These are phyloP conservation scores for Eueides isabella DNA, from an alignment of 1,140 invertebrate genomes.

Conservation along the genomic window DNA sequence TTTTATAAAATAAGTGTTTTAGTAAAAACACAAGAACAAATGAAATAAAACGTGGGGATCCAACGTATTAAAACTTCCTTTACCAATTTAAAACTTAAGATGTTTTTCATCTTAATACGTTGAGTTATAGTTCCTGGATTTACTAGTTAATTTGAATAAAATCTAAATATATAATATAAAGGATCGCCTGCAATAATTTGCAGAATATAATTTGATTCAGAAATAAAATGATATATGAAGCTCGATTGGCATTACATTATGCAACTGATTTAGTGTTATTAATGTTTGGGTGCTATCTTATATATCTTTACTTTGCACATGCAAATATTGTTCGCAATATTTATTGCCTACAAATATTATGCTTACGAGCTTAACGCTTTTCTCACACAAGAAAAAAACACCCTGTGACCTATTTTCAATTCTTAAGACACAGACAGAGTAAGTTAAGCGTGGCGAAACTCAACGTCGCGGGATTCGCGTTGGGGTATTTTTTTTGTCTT, in stretches of 20 bases:
- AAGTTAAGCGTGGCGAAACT: too few species aligned
- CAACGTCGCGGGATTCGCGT: too few species aligned
- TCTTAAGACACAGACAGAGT: too few species aligned
- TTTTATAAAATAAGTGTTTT: too few species aligned
- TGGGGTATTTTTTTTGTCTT: too few species aligned
- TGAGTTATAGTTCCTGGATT: conserved; percentile 21
- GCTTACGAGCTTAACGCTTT: too few species aligned
- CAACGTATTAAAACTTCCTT: neutral
- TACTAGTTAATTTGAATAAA: conserved; percentile 21
- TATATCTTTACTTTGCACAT: conserved; percentile 28
- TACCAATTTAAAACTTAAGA: neutral
- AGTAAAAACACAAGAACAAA: neutral
- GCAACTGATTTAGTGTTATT: conserved; percentile 31
- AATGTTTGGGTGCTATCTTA: conserved; percentile 32
- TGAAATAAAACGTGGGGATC: neutral
- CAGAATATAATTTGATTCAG: conserved; percentile 35
- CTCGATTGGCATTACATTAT: conserved; percentile 31
- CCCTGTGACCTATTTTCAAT: too few species aligned
- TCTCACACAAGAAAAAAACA: too few species aligned
- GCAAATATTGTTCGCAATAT: conserved; percentile 22
- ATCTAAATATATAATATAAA: conserved; percentile 14
- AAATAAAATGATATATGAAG: conserved; percentile 35
- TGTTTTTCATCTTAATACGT: neutral
- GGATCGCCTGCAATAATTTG: conserved; percentile 18
- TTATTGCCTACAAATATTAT: conserved; percentile 18